phyloP scores from a whole-genome alignment of 2,113 vertebrate species.

The Hystrix brachyura region DNA sequence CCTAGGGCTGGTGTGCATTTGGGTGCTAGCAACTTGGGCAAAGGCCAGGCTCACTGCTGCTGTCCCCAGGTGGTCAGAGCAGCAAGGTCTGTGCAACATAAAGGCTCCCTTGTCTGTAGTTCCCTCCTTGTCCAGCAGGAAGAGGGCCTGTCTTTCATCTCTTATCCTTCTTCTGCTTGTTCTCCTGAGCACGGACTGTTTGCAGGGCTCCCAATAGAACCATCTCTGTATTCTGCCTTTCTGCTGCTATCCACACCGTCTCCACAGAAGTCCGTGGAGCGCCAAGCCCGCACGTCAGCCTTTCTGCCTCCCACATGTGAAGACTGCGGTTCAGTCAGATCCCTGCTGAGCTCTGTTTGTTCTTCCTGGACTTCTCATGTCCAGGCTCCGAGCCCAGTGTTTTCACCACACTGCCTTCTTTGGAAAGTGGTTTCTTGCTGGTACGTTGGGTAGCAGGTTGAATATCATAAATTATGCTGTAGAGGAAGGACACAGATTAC shows the following conservation, averaged over 20 bases:
- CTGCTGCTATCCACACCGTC: fast-evolving
- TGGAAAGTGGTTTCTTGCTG: background rate
- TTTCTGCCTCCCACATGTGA: background rate
- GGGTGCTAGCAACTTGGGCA: background rate
- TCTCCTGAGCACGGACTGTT: background rate
- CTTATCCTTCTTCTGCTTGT: background rate
- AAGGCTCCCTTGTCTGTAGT: background rate
- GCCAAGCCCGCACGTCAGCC: fast-evolving
- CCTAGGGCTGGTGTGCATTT: background rate
- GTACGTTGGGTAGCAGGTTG: background rate
- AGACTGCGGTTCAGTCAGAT: background rate
- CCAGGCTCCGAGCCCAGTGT: background rate
- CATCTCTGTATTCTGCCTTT: background rate
- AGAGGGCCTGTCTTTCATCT: background rate
- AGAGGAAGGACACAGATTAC: slow-evolving; percentile 56
- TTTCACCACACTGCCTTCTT: background rate
- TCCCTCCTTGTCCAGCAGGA: background rate
- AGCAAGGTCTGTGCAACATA: background rate
- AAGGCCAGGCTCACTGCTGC: background rate
- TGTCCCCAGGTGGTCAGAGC: background rate
- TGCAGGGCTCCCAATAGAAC: background rate
- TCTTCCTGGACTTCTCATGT: background rate
- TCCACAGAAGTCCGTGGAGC: background rate
- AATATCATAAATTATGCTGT: background rate
- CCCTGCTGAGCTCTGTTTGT: background rate